Evolutionary conservation across 92 coral and sea anemone genomes (phyloP).

Genomic region (Chrysogorgia sp.): DNA sequence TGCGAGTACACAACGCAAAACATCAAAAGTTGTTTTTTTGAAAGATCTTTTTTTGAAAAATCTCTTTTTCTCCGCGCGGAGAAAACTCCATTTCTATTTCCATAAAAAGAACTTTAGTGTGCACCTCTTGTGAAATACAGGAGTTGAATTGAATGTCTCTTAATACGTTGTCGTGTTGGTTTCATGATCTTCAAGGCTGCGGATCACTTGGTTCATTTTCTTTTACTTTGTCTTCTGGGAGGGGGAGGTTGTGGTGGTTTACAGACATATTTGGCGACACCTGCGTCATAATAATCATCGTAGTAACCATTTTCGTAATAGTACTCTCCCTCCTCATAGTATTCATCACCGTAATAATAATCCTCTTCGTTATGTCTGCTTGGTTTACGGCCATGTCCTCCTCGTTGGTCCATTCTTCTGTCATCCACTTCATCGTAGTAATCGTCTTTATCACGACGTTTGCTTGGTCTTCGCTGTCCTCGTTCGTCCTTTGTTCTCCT

Average conservation of each 20-base stretch:
- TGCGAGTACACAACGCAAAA: too few species aligned
- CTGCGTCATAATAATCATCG: constrained; percentile 15
- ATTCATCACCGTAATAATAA: constrained; percentile 6
- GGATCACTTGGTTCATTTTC: background rate
- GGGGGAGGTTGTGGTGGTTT: background rate
- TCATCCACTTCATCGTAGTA: background rate
- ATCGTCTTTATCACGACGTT: background rate
- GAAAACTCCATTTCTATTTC: too few species aligned
- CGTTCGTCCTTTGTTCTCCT: background rate
- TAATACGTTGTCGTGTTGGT: too few species aligned
- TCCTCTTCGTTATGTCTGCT: background rate
- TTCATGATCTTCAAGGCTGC: too few species aligned
- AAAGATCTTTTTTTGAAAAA: too few species aligned
- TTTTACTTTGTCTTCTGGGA: background rate
- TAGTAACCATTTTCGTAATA: background rate
- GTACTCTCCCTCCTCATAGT: background rate
- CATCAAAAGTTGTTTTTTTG: too few species aligned
- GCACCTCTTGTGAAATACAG: too few species aligned
- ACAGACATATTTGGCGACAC: background rate
- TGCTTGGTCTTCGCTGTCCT: background rate
- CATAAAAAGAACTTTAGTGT: too few species aligned
- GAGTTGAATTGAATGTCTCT: too few species aligned
- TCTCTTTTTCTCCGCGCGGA: too few species aligned
- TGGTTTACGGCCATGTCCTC: background rate
- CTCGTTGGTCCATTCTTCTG: too few species aligned